Evolutionary conservation across 2,797 vertebrate species (phyloP).

Genomic region (Pyrrhura leucotis): DNA sequence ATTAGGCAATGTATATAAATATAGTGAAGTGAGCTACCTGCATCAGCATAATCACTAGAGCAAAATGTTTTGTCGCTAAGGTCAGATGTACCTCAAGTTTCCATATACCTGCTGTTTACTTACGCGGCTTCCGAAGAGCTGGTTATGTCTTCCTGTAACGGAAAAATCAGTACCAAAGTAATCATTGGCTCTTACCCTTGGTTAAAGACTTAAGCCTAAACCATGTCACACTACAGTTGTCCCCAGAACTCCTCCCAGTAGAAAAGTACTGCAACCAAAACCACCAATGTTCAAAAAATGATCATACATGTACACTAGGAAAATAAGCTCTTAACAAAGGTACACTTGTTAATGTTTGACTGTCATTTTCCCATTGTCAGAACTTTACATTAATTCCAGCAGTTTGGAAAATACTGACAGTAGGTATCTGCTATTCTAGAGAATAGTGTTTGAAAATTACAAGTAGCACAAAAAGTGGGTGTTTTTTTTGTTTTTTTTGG

Average conservation of each 20-base stretch:
- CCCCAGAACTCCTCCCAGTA: background rate
- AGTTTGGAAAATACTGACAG: background rate
- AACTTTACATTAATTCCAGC: background rate
- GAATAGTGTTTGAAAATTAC: background rate
- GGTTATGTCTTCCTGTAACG: background rate
- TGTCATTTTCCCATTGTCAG: background rate
- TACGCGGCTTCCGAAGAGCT: background rate
- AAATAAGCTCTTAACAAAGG: background rate
- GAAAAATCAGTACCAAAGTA: background rate
- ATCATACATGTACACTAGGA: background rate
- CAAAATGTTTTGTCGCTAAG: background rate
- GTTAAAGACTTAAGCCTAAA: background rate
- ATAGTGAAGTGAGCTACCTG: background rate
- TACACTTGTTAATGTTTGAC: background rate
- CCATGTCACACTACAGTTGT: background rate
- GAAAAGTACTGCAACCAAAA: background rate
- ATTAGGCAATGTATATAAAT: background rate
- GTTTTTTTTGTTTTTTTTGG: no score
- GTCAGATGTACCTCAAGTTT: background rate
- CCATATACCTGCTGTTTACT: background rate
- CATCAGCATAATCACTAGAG: background rate
- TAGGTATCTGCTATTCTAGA: background rate
- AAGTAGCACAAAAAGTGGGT: background rate
- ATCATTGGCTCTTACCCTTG: rapidly evolving
- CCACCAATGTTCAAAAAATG: background rate